Percentiles rank a stretch among this genome's conserved stretches.
Conservation (phyloP, 1,140 invertebrate species). For the Paralvinella palmiformis region DNA sequence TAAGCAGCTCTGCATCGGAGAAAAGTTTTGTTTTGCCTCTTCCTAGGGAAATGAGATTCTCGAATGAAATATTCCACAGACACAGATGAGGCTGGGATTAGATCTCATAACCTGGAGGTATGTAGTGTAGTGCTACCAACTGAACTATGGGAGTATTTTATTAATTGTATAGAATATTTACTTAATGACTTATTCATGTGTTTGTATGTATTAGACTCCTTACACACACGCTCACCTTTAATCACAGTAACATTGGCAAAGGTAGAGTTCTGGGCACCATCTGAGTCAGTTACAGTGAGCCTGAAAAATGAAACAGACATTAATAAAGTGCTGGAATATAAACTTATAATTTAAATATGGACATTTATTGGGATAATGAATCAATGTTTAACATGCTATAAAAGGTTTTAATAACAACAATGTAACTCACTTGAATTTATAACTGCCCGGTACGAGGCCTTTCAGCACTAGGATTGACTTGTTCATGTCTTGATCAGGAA, state of each 20-base stretch:
- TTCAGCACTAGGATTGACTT: conserved; percentile 64
- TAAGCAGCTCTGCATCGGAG: too few species aligned
- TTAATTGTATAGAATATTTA: too few species aligned
- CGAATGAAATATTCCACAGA: too few species aligned
- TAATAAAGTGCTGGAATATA: neutral
- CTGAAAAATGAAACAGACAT: conserved; percentile 40
- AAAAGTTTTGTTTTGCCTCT: too few species aligned
- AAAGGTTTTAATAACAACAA: neutral
- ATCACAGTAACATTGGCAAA: conserved; percentile 83
- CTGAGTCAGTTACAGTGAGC: conserved; percentile 85
- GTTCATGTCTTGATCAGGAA: conserved; percentile 68
- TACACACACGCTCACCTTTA: conserved; percentile 53
- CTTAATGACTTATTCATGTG: too few species aligned
- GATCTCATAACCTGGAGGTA: too few species aligned
- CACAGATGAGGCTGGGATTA: too few species aligned
- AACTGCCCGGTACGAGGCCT: conserved; percentile 78
- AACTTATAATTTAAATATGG: neutral
- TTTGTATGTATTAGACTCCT: too few species aligned
- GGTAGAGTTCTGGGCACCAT: conserved; percentile 78
- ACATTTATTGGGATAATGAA: neutral
- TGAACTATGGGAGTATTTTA: too few species aligned
- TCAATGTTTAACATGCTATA: neutral
- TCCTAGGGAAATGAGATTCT: too few species aligned
- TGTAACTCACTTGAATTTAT: conserved; percentile 69
- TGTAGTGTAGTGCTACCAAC: too few species aligned